Conservation (phyloP, 2,113 vertebrate genomes). For the Melanotaenia duboulayi region DNA sequence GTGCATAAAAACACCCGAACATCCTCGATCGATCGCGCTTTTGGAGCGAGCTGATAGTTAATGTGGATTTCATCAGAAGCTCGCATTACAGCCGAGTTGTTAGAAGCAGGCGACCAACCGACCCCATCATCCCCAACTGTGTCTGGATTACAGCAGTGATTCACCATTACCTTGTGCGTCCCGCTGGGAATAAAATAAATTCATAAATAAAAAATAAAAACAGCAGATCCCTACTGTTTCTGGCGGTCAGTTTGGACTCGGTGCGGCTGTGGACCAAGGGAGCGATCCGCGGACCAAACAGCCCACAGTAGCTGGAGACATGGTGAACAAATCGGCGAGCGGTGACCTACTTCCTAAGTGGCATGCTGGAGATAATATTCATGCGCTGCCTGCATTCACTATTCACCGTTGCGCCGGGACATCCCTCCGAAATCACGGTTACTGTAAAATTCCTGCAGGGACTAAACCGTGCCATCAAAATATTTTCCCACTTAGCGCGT, state of each 20-base stretch:
- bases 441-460: conserved; percentile 45
- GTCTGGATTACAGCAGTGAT: conserved; percentile 54
- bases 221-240: conserved; percentile 2
- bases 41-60: conserved; percentile 13
- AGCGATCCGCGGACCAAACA: conserved; percentile 57
- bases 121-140: conserved; percentile 57
- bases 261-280: conserved; percentile 31
- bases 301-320: conserved; percentile 71
- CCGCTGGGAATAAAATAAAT: conserved; percentile 24
- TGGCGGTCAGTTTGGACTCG: conserved; percentile 33
- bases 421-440: conserved; percentile 51
- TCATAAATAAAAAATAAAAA: background rate
- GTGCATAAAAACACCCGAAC: conserved; percentile 38
- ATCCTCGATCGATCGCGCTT: conserved; percentile 36
- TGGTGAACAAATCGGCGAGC: conserved; percentile 73
- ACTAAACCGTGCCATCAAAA: conserved; percentile 5
- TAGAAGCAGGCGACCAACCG: conserved; percentile 27
- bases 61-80: conserved; percentile 22
- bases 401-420: conserved; percentile 72
- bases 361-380: conserved; percentile 78
- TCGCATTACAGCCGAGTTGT: conserved; percentile 51
- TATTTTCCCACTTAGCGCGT: conserved; percentile 1
- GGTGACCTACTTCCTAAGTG: conserved; percentile 83
- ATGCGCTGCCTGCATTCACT: conserved; percentile 77
- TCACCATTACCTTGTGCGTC: conserved; percentile 67